Conservation (phyloP, 2,888 invertebrate genomes). For the Venustoraphidia nigricollis region DNA sequence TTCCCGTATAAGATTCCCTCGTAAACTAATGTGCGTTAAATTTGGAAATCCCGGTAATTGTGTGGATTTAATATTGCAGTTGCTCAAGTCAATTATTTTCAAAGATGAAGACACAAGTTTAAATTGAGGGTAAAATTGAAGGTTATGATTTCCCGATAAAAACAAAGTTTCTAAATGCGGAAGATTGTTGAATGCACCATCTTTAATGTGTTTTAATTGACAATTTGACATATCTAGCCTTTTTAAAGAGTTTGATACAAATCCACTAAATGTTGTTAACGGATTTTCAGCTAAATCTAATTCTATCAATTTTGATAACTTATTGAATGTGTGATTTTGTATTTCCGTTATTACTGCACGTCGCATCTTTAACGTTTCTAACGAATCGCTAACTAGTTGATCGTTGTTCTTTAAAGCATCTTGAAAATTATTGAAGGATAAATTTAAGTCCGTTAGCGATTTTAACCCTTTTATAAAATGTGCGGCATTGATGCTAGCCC, state of each 20-base stretch:
- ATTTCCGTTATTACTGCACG: slow-evolving; percentile 35
- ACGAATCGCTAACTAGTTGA: slow-evolving; percentile 37
- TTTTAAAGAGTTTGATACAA: slow-evolving; percentile 34
- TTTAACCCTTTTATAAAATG: slow-evolving; percentile 31
- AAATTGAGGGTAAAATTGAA: slow-evolving; percentile 28
- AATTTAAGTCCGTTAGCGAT: slow-evolving; percentile 39
- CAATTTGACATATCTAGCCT: slow-evolving; percentile 42
- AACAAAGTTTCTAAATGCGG: slow-evolving; percentile 41
- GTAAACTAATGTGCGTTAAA: slow-evolving; percentile 38
- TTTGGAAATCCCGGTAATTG: slow-evolving; percentile 45
- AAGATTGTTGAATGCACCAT: slow-evolving; percentile 38
- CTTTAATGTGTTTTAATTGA: slow-evolving; percentile 32
- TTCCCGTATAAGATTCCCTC: slow-evolving; percentile 45
- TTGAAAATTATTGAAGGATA: slow-evolving; percentile 45
- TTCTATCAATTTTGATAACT: slow-evolving; percentile 34
- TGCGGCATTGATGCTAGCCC: slow-evolving; percentile 39
- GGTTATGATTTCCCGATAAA: slow-evolving; percentile 42
- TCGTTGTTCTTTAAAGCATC: slow-evolving; percentile 26
- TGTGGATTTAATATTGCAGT: slow-evolving; percentile 41
- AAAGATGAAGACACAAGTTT: slow-evolving; percentile 30
- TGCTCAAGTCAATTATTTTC: slow-evolving; percentile 40
- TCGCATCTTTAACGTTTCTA: slow-evolving; percentile 40
- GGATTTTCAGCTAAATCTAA: slow-evolving; percentile 39
- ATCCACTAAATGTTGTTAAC: slow-evolving; percentile 27
- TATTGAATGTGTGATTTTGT: slow-evolving; percentile 22